These are phyloP conservation scores for Apocrypta bakeri DNA, from an alignment of 1,140 invertebrate species.

Conservation along the genomic window DNA sequence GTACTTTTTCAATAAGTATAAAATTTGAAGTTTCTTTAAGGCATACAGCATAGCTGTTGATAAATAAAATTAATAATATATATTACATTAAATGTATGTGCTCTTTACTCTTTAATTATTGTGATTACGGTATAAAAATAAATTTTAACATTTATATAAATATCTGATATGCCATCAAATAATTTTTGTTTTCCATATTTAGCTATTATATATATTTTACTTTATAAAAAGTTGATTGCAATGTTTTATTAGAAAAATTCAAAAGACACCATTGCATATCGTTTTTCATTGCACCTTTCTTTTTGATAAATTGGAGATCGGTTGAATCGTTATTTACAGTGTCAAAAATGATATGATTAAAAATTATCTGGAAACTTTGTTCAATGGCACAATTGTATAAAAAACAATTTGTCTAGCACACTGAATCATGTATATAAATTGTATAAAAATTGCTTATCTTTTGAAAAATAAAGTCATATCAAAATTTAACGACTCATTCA, in stretches of 20 bases:
- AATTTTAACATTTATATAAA: constrained; percentile 31
- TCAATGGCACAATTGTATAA: constrained; percentile 33
- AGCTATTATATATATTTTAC: too few species aligned
- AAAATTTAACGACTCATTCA: constrained; percentile 72
- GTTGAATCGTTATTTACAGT: constrained; percentile 17
- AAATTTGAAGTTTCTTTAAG: constrained; percentile 35
- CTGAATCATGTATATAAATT: constrained; percentile 34
- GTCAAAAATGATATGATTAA: background rate
- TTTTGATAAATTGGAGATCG: too few species aligned
- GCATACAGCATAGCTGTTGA: constrained; percentile 18
- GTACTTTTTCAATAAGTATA: constrained; percentile 19
- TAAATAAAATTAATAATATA: constrained; percentile 26
- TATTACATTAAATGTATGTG: constrained; percentile 9
- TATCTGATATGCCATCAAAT: background rate
- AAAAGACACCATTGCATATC: background rate
- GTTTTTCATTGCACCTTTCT: background rate
- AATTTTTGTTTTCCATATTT: constrained; percentile 34
- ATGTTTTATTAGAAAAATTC: constrained; percentile 7
- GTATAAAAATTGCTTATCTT: constrained; percentile 42
- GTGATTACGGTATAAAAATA: constrained; percentile 45
- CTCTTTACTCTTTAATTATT: constrained; percentile 5
- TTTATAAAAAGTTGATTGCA: constrained; percentile 13
- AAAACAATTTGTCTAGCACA: constrained; percentile 15
- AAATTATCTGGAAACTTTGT: constrained; percentile 18
- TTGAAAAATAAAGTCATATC: constrained; percentile 29